phyloP scores from a whole-genome alignment of 2,113 vertebrate species.

The Chamaea fasciata region DNA sequence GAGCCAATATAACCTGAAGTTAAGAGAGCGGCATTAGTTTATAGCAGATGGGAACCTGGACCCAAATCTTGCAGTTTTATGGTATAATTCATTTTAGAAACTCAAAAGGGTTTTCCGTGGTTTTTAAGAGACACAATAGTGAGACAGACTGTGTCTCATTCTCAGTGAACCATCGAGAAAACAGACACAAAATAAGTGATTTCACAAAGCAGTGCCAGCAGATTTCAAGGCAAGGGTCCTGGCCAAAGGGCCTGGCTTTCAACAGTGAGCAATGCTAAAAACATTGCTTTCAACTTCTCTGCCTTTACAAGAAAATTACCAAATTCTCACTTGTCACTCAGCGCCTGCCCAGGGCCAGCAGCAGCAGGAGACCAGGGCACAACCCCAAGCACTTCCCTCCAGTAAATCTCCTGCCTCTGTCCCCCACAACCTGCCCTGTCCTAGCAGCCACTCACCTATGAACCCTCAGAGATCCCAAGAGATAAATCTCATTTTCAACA shows the following conservation, averaged over 20 bases:
- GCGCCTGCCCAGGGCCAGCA: neutral
- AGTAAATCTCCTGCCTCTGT: neutral
- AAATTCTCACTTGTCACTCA: neutral
- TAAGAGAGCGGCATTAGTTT: neutral
- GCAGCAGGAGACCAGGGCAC: neutral
- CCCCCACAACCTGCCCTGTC: neutral
- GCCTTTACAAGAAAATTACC: neutral
- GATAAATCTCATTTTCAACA: neutral
- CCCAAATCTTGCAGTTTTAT: neutral
- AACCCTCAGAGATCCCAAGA: neutral
- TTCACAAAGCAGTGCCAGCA: neutral
- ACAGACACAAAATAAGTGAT: neutral
- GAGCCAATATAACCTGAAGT: neutral
- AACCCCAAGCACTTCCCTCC: neutral
- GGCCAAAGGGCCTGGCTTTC: neutral
- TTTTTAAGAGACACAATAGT: slow-evolving; percentile 8
- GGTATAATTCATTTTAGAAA: neutral
- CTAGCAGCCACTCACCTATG: neutral
- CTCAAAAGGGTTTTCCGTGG: neutral
- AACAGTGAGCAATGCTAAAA: neutral
- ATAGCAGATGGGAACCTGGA: neutral
- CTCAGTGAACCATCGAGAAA: neutral
- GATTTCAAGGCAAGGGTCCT: neutral
- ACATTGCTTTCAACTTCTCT: neutral
- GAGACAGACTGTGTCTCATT: neutral